Evolutionary conservation across 1,140 invertebrate species (phyloP).

Genomic region (Subanguina moxae): DNA sequence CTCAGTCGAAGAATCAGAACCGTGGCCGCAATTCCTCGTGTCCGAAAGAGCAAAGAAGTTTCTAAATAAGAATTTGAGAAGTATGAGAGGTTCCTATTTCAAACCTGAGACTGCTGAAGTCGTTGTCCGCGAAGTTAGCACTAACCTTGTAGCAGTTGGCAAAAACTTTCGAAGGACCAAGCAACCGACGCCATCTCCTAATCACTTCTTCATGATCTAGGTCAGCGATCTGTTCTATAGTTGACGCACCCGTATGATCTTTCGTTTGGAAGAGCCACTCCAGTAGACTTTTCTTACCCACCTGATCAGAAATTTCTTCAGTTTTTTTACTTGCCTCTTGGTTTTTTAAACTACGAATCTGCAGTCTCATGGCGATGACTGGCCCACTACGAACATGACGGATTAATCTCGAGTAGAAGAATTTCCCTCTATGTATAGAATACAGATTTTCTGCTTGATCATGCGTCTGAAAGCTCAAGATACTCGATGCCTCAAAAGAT

Average conservation of each 20-base stretch:
- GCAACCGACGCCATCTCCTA: slow-evolving; percentile 19
- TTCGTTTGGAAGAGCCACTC: not conserved
- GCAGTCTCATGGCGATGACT: slow-evolving; percentile 21
- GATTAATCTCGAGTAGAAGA: slow-evolving; percentile 19
- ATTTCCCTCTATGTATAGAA: slow-evolving; percentile 8
- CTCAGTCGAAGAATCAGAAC: slow-evolving; percentile 16
- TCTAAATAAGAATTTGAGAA: not conserved
- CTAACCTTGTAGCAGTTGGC: slow-evolving; percentile 14
- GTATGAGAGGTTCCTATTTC: too few species aligned
- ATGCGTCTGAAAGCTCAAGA: slow-evolving; percentile 6
- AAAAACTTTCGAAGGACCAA: slow-evolving; percentile 26
- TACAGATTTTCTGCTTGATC: slow-evolving; percentile 13
- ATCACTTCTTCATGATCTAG: too few species aligned
- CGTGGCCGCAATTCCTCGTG: slow-evolving; percentile 26
- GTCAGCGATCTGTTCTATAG: too few species aligned
- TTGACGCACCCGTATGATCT: not conserved
- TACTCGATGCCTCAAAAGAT: too few species aligned
- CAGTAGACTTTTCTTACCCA: not conserved
- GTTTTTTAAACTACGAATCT: slow-evolving; percentile 1
- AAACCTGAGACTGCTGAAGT: slow-evolving; percentile 10
- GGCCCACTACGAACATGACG: slow-evolving; percentile 25
- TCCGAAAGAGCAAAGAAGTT: slow-evolving; percentile 26
- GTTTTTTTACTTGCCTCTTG: not conserved
- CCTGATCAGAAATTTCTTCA: not conserved
- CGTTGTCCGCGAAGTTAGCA: slow-evolving; percentile 10